Base-by-base conservation (phyloP, 2,888 invertebrate species). In the Athrips mouffetella region DNA sequence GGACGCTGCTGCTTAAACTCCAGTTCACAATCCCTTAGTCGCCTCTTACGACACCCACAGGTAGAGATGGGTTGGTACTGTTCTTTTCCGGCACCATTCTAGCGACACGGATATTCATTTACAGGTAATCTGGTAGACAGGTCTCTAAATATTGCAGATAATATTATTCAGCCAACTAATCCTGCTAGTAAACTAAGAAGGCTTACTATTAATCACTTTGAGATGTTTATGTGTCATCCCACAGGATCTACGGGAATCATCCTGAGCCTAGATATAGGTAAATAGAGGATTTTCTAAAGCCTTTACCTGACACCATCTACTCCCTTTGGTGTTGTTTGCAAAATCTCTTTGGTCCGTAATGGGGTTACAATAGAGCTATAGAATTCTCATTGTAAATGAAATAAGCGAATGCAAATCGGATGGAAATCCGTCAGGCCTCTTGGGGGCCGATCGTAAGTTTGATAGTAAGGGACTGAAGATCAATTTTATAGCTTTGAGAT, bases 131-230 rank as follows among this genome's bases (percentile, higher is more conserved):
- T n/a, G n/a, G n/a, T n/a, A n/a, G n/a, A n/a, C n/a, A n/a, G n/a
- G n/a, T n/a, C n/a, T n/a, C n/a, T n/a, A n/a, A n/a, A n/a, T n/a
- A n/a, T n/a, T n/a, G n/a, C 57, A 67, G 67, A 72, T 72, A 73
- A 73, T 75, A 72, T 77, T 74, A 80, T 80, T 80, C 76, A 74
- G 78, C 80, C 78, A 76, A 76, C 67, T 76, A 77, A 76, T 79
- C 76, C 78, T 73, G 72, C 80, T 79, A 78, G 79, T 82, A 80
- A 83, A 81, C 80, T 78, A 80, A 76, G 78, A 70, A 73, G 80
- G 79, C 80, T 83, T 80, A 80, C 81, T 76, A 83, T 84, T 83
- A 83, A 82, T 84, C 83, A 84, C 80, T 79, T 76, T 81, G 81
- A 81, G 82, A 80, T 82, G 82, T 81, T 83, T 83, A 84, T 82